Conservation (phyloP, 2,888 invertebrate species). For the Diarsia dahlii region DNA sequence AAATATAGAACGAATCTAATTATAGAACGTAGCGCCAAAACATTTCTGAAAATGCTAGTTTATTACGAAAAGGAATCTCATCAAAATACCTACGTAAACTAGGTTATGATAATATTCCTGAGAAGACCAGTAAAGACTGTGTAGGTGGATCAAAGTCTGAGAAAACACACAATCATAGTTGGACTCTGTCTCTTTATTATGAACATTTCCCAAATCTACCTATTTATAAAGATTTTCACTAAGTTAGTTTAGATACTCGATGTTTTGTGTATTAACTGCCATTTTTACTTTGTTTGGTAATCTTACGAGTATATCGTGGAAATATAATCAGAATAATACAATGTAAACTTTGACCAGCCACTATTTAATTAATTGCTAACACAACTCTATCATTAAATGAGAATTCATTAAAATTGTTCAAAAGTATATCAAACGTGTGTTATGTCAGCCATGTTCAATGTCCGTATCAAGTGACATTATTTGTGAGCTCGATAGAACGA, state of each 20-base stretch:
- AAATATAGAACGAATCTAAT: no score
- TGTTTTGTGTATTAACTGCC: neutral
- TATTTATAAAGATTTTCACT: neutral
- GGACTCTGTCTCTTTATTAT: no score
- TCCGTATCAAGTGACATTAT: neutral
- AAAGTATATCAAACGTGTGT: neutral
- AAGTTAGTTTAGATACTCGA: neutral
- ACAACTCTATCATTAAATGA: neutral
- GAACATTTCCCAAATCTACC: neutral
- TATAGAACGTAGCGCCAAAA: neutral
- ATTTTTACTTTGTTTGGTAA: neutral
- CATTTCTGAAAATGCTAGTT: neutral
- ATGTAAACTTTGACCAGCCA: neutral
- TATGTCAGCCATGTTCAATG: neutral
- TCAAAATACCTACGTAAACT: neutral
- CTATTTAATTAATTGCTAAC: neutral
- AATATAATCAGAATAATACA: neutral
- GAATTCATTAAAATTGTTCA: neutral
- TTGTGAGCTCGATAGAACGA: conserved; percentile 1
- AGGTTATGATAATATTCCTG: no score
- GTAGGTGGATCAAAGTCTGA: neutral
- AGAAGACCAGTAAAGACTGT: neutral
- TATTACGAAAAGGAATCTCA: neutral
- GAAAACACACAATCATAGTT: neutral
- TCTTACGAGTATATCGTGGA: neutral